phyloP scores from a whole-genome alignment of 2,797 vertebrate genomes.

The Somateria mollissima region DNA sequence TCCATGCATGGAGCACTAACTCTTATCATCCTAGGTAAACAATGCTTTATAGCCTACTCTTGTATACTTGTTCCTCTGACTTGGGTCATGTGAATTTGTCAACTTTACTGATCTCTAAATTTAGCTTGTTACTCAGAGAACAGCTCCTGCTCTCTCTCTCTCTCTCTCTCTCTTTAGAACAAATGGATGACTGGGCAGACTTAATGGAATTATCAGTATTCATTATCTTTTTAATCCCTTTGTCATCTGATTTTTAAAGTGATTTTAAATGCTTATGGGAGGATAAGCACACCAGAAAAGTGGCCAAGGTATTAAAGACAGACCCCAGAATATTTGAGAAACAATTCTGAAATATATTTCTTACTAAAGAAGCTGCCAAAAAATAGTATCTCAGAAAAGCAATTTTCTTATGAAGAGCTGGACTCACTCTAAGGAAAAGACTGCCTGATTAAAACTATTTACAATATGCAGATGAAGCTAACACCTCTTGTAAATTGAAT shows the following conservation, averaged over 20 bases:
- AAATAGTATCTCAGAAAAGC: neutral
- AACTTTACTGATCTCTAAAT: neutral
- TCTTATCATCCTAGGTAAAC: neutral
- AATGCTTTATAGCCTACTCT: neutral
- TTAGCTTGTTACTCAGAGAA: neutral
- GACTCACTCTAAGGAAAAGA: neutral
- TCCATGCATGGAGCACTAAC: neutral
- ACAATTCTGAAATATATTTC: neutral
- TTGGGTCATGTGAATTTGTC: neutral
- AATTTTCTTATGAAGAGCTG: neutral
- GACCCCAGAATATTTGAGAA: neutral
- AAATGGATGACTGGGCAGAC: neutral
- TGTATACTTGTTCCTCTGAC: rapidly evolving
- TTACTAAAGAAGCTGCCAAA: neutral
- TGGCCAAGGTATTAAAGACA: neutral
- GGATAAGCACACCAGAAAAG: neutral
- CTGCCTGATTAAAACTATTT: neutral
- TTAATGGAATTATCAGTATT: neutral
- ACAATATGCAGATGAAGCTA: neutral
- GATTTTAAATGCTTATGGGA: neutral
- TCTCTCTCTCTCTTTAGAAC: neutral
- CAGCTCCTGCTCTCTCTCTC: neutral
- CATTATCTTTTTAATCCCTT: neutral
- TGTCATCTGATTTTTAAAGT: neutral
- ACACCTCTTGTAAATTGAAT: neutral